A percentile compares a stretch with the other conserved stretches of the same genome.
phyloP scores from a whole-genome alignment of 2,797 vertebrate species.

The Acanthurus leucopareius region DNA sequence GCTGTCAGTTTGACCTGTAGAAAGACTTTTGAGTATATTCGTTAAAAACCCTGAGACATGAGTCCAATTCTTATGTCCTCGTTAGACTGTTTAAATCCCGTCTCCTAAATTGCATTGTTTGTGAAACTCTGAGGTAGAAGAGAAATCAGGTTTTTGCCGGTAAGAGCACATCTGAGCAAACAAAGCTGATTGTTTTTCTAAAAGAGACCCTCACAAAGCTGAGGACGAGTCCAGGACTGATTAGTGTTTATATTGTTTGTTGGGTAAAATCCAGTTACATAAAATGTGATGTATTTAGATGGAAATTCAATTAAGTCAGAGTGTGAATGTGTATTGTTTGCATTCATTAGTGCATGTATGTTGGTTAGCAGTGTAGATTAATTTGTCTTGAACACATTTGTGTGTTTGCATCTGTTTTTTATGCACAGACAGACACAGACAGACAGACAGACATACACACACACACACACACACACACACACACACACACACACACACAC shows the following conservation, averaged over 20 bases:
- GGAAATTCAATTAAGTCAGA: slow-evolving; percentile 7
- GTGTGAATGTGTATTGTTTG: background rate
- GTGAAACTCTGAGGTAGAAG: slow-evolving; percentile 30
- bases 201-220: slow-evolving; percentile 18
- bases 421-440: background rate
- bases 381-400: background rate
- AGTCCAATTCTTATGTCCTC: slow-evolving; percentile 27
- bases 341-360: background rate
- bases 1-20: background rate
- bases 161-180: slow-evolving; percentile 49
- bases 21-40: slow-evolving; percentile 7
- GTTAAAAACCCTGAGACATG: slow-evolving; percentile 15
- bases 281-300: slow-evolving; percentile 5
- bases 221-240: slow-evolving; percentile 26
- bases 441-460: too few species aligned
- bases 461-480: background rate
- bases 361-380: background rate
- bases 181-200: slow-evolving; percentile 50
- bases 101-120: slow-evolving; percentile 45
- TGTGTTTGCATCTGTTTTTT: background rate
- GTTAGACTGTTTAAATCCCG: slow-evolving; percentile 51
- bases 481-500: background rate
- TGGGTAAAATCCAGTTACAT: slow-evolving; percentile 1
- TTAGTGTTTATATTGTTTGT: slow-evolving; percentile 30
- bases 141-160: slow-evolving; percentile 46